Percentiles rank a stretch among this genome's conserved stretches.
These are phyloP conservation scores for Siniperca knerii DNA, from an alignment of 2,113 vertebrate species.

Conservation along the genomic window DNA sequence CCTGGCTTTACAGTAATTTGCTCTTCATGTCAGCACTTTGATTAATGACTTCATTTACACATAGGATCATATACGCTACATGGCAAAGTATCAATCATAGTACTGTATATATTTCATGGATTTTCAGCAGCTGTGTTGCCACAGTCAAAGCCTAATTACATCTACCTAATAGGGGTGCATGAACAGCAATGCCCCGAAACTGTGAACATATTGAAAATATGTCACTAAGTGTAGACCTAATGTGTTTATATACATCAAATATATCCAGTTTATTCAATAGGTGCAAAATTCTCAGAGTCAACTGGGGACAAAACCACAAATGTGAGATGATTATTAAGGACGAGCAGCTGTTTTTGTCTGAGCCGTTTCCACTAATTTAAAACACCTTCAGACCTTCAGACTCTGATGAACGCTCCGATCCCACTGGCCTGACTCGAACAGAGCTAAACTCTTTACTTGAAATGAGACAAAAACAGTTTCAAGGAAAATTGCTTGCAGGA, in stretches of 20 bases:
- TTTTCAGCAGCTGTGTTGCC: slow-evolving; percentile 47
- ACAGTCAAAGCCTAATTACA: slow-evolving; percentile 64
- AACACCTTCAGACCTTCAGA: slow-evolving; percentile 50
- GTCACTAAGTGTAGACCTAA: slow-evolving; percentile 46
- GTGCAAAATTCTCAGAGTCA: slow-evolving; percentile 26
- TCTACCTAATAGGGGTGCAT: slow-evolving; percentile 57
- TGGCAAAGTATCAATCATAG: slow-evolving; percentile 70
- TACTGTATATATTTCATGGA: slow-evolving; percentile 42
- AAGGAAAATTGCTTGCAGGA: slow-evolving; percentile 61
- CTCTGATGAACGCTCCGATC: slow-evolving; percentile 47
- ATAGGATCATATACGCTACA: slow-evolving; percentile 37
- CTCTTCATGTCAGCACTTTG: slow-evolving; percentile 50
- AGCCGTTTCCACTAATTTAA: slow-evolving; percentile 46
- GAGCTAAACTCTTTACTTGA: slow-evolving; percentile 25
- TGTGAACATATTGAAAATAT: slow-evolving; percentile 49
- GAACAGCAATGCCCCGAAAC: slow-evolving; percentile 59
- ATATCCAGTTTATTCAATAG: slow-evolving; percentile 30
- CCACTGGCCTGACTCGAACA: slow-evolving; percentile 14
- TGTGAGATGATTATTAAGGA: slow-evolving; percentile 54
- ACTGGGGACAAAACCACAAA: slow-evolving; percentile 25
- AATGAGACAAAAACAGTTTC: slow-evolving; percentile 47
- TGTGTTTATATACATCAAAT: slow-evolving; percentile 36
- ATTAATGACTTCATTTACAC: slow-evolving; percentile 69
- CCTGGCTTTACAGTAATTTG: slow-evolving; percentile 45
- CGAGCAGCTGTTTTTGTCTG: slow-evolving; percentile 42